Percentiles rank a stretch among this genome's conserved stretches.
Conservation (phyloP, 2,888 invertebrate species). For the Morpho deidamia region DNA sequence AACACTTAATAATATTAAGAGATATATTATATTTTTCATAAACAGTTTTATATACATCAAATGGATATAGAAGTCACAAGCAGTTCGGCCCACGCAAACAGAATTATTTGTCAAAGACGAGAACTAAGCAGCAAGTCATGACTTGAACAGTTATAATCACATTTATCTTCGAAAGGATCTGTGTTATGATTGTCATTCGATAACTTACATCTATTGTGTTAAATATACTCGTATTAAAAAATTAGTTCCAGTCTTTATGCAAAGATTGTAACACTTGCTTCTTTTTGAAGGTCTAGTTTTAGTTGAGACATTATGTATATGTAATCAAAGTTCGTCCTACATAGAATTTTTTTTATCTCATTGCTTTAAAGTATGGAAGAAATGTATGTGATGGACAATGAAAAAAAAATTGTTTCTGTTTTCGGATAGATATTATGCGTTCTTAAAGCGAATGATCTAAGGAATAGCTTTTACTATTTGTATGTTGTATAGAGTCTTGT, state of each 20-base stretch:
- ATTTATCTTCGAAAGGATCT: constrained; percentile 12
- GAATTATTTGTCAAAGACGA: constrained; percentile 2
- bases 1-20: too few relatives aligned
- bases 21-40: too few relatives aligned
- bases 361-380: too few relatives aligned
- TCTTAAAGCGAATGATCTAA: too few relatives aligned
- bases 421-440: too few relatives aligned
- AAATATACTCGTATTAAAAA: constrained; percentile 2
- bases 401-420: too few relatives aligned
- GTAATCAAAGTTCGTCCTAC: too few relatives aligned
- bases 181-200: constrained; percentile 8
- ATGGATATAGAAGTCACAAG: not conserved
- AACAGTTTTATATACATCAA: too few relatives aligned
- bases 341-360: too few relatives aligned
- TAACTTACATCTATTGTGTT: constrained; percentile 8
- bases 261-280: constrained; percentile 3
- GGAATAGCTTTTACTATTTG: too few relatives aligned
- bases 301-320: not conserved
- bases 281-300: not conserved
- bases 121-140: constrained; percentile 8
- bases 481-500: too few relatives aligned
- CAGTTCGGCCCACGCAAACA: not conserved
- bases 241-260: constrained; percentile 4
- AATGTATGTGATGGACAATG: too few relatives aligned
- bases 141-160: constrained; percentile 8